Conservation (phyloP, 2,888 invertebrate species). For the Horisme vitalbata region DNA sequence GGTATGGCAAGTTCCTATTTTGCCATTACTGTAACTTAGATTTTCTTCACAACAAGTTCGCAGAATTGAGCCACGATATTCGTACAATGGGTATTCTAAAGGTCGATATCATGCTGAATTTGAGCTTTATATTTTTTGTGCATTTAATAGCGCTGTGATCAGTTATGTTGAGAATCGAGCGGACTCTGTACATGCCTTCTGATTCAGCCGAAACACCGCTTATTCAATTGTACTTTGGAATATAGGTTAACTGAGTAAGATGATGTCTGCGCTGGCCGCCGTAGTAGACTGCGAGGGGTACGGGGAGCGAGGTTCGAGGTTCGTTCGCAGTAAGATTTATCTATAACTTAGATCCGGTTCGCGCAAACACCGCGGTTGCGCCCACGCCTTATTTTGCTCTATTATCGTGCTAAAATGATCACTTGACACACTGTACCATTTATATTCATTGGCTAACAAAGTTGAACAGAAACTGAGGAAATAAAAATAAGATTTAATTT, state of each 20-base stretch:
- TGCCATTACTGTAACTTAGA: constrained; percentile 10
- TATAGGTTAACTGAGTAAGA: constrained; percentile 35
- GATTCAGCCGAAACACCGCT: constrained; percentile 33
- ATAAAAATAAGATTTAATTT: neutral
- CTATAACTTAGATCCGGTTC: constrained; percentile 74
- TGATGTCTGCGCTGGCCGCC: constrained; percentile 30
- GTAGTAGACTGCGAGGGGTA: constrained; percentile 24
- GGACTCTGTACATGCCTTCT: constrained; percentile 21
- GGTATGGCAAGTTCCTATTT: too few species aligned
- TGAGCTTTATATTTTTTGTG: constrained; percentile 14
- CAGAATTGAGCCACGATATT: constrained; percentile 22
- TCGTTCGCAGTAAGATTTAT: constrained; percentile 68
- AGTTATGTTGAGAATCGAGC: constrained; percentile 18
- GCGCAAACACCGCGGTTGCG: constrained; percentile 50
- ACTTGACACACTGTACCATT: constrained; percentile 53
- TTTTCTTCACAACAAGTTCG: constrained; percentile 1
- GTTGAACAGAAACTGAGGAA: constrained; percentile 1
- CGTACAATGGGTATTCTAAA: constrained; percentile 21
- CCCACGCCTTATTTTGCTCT: constrained; percentile 73
- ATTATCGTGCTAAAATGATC: constrained; percentile 74
- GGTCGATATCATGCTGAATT: constrained; percentile 23
- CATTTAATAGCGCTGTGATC: constrained; percentile 11
- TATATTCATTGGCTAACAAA: constrained; percentile 40
- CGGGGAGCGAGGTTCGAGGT: constrained; percentile 42
- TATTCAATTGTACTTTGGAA: constrained; percentile 31